Base-by-base conservation (phyloP, 2,888 invertebrate species). In the Rhamnusium bicolor region DNA sequence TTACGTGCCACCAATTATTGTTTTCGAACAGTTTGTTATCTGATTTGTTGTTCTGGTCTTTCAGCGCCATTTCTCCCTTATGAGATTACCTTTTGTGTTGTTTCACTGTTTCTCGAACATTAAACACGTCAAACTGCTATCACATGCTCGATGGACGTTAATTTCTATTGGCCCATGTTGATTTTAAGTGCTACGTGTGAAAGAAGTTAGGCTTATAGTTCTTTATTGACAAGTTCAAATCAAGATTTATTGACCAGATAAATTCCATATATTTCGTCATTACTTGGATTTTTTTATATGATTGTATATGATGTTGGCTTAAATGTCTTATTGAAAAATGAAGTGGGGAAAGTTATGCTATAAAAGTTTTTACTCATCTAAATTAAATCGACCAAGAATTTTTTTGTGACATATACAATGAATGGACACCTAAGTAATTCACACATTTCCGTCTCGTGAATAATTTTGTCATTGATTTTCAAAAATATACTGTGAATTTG, bases 1-100 rank as follows among this genome's bases (percentile, higher is more conserved):
- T 82, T 83, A 83, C 82, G 79, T 75, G 80, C 78, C 74, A 74
- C 80, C 81, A 81, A 83, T 84, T 83, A 84, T 84, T 83, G 84
- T 83, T 83, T 84, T 83, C 81, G 77, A 82, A 80, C 71, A 63
- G 71, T 82, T 83, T 81, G 81, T 78, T 80, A 79, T 81, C 81
- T 79, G 81, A 83, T 83, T 84, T 82, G 82, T 79, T 80, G 82
- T 78, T 76, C 81, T 75, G 82, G 82, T 81, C 79, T 78, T 83
- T 83, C 82, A 77, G 81, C 82, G 72, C 80, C 80, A 80, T 83
- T 83, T 66, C 32, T 81, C 79, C 69, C 78, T 78, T 74, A 77
- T 72, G 75, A 76, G 79, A 80, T 82, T 80, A 82, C 73, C 72
- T 74, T 67, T 32, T 63, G 71, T 63, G 71, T 61, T 69, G 32